These are phyloP conservation scores for Phyllotreta striolata DNA, from an alignment of 2,888 invertebrate genomes.

Conservation along the genomic window DNA sequence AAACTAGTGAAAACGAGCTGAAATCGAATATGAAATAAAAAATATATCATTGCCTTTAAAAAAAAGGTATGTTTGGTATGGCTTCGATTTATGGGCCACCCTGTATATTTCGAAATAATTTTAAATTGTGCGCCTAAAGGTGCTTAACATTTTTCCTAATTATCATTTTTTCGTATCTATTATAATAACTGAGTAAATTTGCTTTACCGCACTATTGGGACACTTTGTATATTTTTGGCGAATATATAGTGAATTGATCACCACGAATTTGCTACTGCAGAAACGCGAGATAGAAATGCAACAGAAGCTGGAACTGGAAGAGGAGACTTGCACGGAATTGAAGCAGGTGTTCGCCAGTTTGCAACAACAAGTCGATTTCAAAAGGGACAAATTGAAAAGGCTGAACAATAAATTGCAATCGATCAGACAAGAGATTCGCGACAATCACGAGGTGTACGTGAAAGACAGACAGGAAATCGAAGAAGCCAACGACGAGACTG, in stretches of 20 bases:
- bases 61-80: too few relatives aligned
- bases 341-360: constrained; percentile 90
- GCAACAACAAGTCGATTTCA: constrained; percentile 96
- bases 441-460: constrained; percentile 87
- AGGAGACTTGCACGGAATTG: constrained; percentile 90
- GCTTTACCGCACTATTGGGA: too few relatives aligned
- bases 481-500: constrained; percentile 88
- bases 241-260: background rate
- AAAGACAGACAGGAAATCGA: constrained; percentile 92
- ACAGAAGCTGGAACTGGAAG: constrained; percentile 91
- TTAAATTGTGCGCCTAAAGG: too few relatives aligned
- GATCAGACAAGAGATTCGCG: constrained; percentile 79
- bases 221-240: too few relatives aligned
- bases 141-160: too few relatives aligned
- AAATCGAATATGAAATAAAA: too few relatives aligned
- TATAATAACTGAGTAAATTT: too few relatives aligned
- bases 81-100: too few relatives aligned
- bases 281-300: constrained; percentile 88
- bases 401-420: constrained; percentile 83
- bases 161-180: too few relatives aligned
- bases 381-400: constrained; percentile 92
- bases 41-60: too few relatives aligned
- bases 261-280: constrained; percentile 43
- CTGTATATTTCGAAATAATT: too few relatives aligned
- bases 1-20: too few relatives aligned